A percentile compares a stretch with the other conserved stretches of the same genome.
Conservation (phyloP, 2,888 invertebrate genomes). For the Pachycephus smyrnensis region DNA sequence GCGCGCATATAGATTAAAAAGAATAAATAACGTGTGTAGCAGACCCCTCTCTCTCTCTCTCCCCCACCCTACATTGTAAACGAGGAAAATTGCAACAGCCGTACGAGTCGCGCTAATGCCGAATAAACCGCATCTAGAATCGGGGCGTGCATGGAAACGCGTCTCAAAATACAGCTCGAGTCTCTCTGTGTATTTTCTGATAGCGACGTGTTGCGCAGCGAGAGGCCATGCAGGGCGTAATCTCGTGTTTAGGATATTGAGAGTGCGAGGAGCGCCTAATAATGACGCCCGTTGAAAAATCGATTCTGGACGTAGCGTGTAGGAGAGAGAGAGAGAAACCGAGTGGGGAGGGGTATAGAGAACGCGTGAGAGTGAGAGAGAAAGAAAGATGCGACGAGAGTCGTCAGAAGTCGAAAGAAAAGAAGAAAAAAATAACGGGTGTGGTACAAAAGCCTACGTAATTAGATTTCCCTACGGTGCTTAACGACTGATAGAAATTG, state of each 20-base stretch:
- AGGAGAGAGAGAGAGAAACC: no score
- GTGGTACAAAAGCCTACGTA: background rate
- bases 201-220: no score
- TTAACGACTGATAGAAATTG: background rate
- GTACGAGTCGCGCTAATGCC: background rate
- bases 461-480: background rate
- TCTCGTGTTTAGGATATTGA: background rate
- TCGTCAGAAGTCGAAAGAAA: background rate
- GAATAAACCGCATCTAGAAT: background rate
- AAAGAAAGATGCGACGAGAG: no score
- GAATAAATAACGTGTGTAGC: background rate
- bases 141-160: background rate
- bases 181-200: background rate
- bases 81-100: background rate
- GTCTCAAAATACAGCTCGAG: background rate
- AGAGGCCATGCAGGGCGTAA: background rate
- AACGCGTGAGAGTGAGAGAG: no score
- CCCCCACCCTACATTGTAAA: background rate
- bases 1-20: background rate
- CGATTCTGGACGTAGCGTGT: background rate
- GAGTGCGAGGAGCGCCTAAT: background rate
- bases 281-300: background rate
- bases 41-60: no score
- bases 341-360: background rate
- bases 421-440: background rate